A percentile compares a stretch with the other conserved stretches of the same genome.
Evolutionary conservation across 2,113 vertebrate species (phyloP).

Genomic region (Neodontobutis hainanensis): DNA sequence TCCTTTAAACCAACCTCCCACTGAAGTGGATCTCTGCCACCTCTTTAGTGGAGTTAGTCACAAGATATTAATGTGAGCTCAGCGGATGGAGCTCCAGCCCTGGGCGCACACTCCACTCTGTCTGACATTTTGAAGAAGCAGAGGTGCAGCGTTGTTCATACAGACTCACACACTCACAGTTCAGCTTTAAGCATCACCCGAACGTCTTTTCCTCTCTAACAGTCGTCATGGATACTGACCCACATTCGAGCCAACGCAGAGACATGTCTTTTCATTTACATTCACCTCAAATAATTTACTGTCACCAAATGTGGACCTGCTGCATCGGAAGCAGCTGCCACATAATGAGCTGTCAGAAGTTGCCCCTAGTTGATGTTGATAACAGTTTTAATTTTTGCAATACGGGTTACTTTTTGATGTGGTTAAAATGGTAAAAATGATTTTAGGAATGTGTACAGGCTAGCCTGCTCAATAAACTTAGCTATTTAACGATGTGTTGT

Average conservation of each 20-base stretch:
- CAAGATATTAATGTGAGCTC: background rate
- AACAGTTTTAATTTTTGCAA: no score
- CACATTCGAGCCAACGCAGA: conserved; percentile 27
- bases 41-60: conserved; percentile 2
- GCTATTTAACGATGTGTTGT: no score
- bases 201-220: conserved; percentile 31
- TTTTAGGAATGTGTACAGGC: no score
- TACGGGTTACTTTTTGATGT: no score
- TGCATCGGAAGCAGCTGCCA: no score
- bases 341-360: no score
- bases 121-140: conserved; percentile 3
- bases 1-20: background rate
- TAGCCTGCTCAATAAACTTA: no score
- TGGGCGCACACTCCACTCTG: background rate
- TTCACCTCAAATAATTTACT: conserved; percentile 32
- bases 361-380: no score
- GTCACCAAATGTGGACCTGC: background rate
- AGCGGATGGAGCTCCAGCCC: background rate
- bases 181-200: conserved; percentile 13
- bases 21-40: background rate
- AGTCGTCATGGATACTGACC: conserved; percentile 50
- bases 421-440: no score
- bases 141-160: conserved; percentile 1
- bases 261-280: conserved; percentile 23
- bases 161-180: conserved; percentile 1